A percentile compares a stretch with the other conserved stretches of the same genome.
Evolutionary conservation across 2,797 vertebrate species (phyloP).

Genomic region (Scolopax bukidnonensis): DNA sequence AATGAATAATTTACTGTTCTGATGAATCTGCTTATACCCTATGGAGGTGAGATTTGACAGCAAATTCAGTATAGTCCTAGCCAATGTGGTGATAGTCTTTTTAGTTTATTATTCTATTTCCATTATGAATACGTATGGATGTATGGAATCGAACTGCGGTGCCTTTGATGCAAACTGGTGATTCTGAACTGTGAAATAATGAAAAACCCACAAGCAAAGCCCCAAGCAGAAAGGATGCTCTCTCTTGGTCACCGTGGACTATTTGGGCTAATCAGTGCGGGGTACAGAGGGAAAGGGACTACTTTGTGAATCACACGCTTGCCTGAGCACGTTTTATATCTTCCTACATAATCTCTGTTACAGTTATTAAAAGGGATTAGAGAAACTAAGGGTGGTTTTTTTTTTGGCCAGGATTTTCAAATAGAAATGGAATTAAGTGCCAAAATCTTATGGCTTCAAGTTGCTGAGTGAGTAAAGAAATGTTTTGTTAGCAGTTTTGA

Average conservation of each 20-base stretch:
- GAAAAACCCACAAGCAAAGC: not conserved
- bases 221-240: not conserved
- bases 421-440: not conserved
- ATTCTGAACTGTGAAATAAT: not conserved
- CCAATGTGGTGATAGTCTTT: not conserved
- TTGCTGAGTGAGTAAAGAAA: not conserved
- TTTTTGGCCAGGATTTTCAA: not conserved
- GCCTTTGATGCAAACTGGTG: not conserved
- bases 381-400: not conserved
- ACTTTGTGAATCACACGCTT: fast-evolving
- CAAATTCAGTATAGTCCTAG: not conserved
- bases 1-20: not conserved
- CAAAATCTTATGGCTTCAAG: not conserved
- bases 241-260: not conserved
- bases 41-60: not conserved
- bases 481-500: not conserved
- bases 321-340: not conserved
- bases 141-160: not conserved
- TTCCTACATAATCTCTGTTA: not conserved
- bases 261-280: fast-evolving
- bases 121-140: not conserved
- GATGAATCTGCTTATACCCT: not conserved
- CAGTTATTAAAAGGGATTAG: not conserved
- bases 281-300: not conserved
- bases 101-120: not conserved